Evolutionary conservation across 2,888 invertebrate genomes (phyloP).

Genomic region (Erynnis tages): DNA sequence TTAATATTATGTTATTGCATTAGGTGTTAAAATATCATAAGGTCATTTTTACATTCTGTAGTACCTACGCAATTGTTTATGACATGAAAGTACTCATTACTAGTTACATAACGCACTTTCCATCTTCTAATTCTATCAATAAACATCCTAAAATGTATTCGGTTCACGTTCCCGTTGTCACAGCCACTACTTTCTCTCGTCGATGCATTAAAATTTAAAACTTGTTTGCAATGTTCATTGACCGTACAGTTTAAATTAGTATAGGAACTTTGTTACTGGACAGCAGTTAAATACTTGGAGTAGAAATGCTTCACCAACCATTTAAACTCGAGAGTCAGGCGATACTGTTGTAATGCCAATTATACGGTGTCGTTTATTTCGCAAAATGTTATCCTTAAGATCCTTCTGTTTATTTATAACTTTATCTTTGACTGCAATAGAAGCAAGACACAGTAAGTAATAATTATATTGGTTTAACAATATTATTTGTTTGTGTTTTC

Average conservation of each 20-base stretch:
- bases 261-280: slow-evolving; percentile 55
- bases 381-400: slow-evolving; percentile 28
- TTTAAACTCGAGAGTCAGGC: slow-evolving; percentile 56
- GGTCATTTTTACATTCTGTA: no score
- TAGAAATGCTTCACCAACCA: slow-evolving; percentile 58
- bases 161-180: slow-evolving; percentile 50
- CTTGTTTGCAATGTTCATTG: slow-evolving; percentile 66
- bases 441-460: slow-evolving; percentile 43
- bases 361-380: slow-evolving; percentile 7
- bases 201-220: slow-evolving; percentile 74
- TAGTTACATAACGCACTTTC: slow-evolving; percentile 21
- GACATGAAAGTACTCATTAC: no score
- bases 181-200: slow-evolving; percentile 65
- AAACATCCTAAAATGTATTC: slow-evolving; percentile 38
- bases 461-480: not conserved
- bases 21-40: no score
- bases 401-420: slow-evolving; percentile 36
- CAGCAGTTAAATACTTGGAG: slow-evolving; percentile 67
- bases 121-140: slow-evolving; percentile 12
- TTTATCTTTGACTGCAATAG: slow-evolving; percentile 33
- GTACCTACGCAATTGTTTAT: no score
- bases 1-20: no score
- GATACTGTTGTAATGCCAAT: slow-evolving; percentile 39
- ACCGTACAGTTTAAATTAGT: slow-evolving; percentile 61
- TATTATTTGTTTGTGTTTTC: not conserved